Percentiles rank a stretch among this genome's conserved stretches.
Conservation (phyloP, 2,113 vertebrate genomes). For the Coregonus clupeaformis region DNA sequence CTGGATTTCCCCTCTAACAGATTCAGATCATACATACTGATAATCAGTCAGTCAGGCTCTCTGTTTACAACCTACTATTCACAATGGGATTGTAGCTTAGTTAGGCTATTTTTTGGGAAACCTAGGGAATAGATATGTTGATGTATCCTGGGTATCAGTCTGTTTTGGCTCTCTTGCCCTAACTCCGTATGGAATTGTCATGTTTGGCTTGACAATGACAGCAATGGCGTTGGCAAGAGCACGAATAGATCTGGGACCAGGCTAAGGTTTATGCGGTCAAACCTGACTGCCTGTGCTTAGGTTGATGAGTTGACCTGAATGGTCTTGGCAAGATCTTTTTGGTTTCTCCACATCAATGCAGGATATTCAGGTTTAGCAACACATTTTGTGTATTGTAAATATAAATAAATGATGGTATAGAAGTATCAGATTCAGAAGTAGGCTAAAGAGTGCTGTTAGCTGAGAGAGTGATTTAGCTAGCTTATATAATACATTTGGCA, state of each 20-base stretch:
- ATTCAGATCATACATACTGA: slow-evolving; percentile 60
- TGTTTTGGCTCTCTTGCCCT: no score
- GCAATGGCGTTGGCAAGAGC: no score
- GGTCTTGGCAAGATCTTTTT: slow-evolving; percentile 53
- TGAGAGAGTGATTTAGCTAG: slow-evolving; percentile 42
- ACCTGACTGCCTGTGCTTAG: slow-evolving; percentile 50
- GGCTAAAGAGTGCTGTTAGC: slow-evolving; percentile 56
- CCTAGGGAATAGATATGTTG: slow-evolving; percentile 20
- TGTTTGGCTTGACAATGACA: no score
- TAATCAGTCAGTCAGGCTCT: slow-evolving; percentile 71
- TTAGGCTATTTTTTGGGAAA: slow-evolving; percentile 5
- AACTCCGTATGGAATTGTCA: no score
- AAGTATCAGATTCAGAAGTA: slow-evolving; percentile 43
- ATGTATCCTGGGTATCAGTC: neutral
- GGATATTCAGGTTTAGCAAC: slow-evolving; percentile 65
- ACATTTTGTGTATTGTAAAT: neutral
- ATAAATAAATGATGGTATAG: slow-evolving; percentile 33
- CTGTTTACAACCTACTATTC: slow-evolving; percentile 73
- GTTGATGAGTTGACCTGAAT: slow-evolving; percentile 26
- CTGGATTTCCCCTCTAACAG: slow-evolving; percentile 33
- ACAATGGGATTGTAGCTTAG: slow-evolving; percentile 24
- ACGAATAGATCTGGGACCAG: no score
- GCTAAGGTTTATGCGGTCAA: slow-evolving; percentile 10
- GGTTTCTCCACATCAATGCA: slow-evolving; percentile 55
- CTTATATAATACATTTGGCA: slow-evolving; percentile 46